Percentiles rank a stretch among this genome's conserved stretches.
phyloP scores from a whole-genome alignment of 2,888 invertebrate genomes.

The Petrolisthes manimaculis region DNA sequence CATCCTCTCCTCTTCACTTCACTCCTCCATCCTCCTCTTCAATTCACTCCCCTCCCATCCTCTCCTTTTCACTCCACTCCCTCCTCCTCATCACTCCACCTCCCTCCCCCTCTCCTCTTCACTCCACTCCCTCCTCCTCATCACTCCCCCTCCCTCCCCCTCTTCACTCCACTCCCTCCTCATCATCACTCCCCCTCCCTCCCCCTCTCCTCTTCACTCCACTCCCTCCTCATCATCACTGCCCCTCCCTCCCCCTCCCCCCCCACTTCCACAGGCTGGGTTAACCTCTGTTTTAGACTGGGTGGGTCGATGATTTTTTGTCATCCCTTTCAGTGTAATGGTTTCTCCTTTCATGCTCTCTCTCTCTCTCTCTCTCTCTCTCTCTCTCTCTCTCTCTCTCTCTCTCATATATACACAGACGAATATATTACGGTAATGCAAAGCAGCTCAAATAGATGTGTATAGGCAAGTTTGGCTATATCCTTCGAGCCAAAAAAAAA shows the following conservation, averaged over 20 bases:
- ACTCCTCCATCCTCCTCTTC: background rate
- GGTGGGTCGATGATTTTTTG: background rate
- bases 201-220: background rate
- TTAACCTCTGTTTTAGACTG: background rate
- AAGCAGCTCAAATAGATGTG: too few species aligned
- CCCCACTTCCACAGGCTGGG: background rate
- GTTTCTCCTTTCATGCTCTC: conserved; percentile 16
- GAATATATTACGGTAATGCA: too few species aligned
- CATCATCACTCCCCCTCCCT: background rate
- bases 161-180: background rate
- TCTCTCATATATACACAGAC: background rate
- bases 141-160: background rate
- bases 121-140: background rate
- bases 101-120: background rate
- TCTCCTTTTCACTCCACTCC: background rate
- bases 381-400: background rate
- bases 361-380: conserved; percentile 4
- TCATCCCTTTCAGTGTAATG: background rate
- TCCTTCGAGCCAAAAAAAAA: too few species aligned
- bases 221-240: background rate
- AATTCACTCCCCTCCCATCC: background rate
- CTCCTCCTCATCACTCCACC: background rate
- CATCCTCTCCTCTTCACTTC: background rate
- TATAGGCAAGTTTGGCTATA: too few species aligned
- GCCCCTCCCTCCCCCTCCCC: background rate